These are phyloP conservation scores for Aphrophora alni DNA, from an alignment of 2,888 invertebrate species.

Conservation along the genomic window DNA sequence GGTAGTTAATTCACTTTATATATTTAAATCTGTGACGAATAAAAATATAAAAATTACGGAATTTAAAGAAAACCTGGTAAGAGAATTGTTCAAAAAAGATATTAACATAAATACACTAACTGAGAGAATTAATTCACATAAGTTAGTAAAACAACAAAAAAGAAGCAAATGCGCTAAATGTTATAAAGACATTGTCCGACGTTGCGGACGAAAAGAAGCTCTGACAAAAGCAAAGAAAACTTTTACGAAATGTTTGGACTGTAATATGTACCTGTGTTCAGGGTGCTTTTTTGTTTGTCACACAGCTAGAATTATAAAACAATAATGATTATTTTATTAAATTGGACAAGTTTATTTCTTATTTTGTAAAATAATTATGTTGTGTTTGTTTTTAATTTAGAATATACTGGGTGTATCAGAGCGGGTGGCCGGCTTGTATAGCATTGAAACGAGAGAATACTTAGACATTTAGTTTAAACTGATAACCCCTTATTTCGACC, in stretches of 20 bases:
- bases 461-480: no score
- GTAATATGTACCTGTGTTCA: background rate
- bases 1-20: conserved; percentile 23
- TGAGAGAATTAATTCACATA: background rate
- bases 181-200: conserved; percentile 6
- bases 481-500: no score
- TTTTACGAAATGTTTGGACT: conserved; percentile 6
- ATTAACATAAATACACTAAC: background rate
- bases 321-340: background rate
- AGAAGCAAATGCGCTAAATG: conserved; percentile 15
- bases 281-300: conserved; percentile 9
- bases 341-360: background rate
- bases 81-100: background rate
- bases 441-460: no score
- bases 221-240: background rate
- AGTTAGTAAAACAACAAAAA: background rate
- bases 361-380: background rate
- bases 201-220: conserved; percentile 8
- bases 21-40: conserved; percentile 21
- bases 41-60: conserved; percentile 30
- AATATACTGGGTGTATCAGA: no score
- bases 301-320: background rate
- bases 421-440: no score
- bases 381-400: no score
- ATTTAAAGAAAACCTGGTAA: conserved; percentile 25